Evolutionary conservation across 1,140 invertebrate genomes (phyloP), one percentile per base, ranked within the genome.

Genomic region (Hydropsyche tenuis): DNA sequence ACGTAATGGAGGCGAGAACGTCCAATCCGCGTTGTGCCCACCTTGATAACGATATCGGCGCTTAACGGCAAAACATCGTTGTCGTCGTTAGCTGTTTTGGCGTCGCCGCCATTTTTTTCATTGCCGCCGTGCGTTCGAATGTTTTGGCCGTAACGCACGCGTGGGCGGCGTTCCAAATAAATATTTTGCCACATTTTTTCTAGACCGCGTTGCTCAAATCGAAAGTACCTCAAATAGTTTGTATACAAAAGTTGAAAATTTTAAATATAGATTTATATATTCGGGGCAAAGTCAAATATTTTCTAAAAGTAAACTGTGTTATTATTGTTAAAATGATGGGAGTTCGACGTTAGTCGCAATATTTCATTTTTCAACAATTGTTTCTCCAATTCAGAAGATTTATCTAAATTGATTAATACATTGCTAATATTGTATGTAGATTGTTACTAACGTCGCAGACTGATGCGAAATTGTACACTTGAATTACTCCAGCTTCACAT

Each of bases 301-400:
- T 71, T 74, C 12, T 74, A 63, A 66, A 2, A 51, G 4, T 51
- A 72, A 75, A 73, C 74, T 75, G 74, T 75, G 74, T 75, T 75
- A 75, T 62, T 75, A 75, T 63, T 75, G 72, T 75, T 75, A 75
- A 73, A 69, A 48, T 65, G 30, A 25, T 27, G 56, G 20, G 16
- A 18, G 48, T 53, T 53, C 20, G 48, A 14, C 56, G 56, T 60
- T 60, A 60, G 56, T 60, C 22, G 56, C 22, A 60, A 53, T 53
- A 53, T 53, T 60, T 60, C 11, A 18, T 22, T 56, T 56, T 48
- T 48, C 4, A 48, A 48, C 45, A 48, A 12, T 48, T n/a, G 16
- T 48, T 16, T 12, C 11, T 16, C 4, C 16, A 48, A 48, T 6
- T n/a, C n/a, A n/a, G n/a, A n/a, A n/a, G n/a, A n/a, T n/a, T n/a